Evolutionary conservation across 2,888 invertebrate genomes (phyloP).

Genomic region (Andrena marginata): DNA sequence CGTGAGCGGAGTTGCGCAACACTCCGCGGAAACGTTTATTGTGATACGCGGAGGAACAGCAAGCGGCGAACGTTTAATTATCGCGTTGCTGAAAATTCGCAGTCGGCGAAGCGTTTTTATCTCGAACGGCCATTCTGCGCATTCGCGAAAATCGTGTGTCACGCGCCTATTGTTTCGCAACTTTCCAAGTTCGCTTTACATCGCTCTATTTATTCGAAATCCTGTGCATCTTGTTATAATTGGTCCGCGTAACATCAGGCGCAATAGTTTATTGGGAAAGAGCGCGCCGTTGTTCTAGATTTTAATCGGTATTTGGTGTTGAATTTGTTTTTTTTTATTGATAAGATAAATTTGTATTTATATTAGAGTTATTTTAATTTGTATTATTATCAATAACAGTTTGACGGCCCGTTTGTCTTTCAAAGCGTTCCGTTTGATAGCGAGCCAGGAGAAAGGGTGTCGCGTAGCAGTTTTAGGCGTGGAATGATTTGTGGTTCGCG

Average conservation of each 20-base stretch:
- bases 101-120: conserved; percentile 22
- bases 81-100: conserved; percentile 29
- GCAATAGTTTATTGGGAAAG: neutral
- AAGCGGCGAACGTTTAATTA: conserved; percentile 43
- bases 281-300: neutral
- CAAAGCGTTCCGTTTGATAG: neutral
- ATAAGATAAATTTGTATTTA: too few species aligned
- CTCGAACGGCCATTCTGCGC: neutral
- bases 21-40: conserved; percentile 45
- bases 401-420: neutral
- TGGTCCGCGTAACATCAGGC: neutral
- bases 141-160: neutral
- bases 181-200: neutral
- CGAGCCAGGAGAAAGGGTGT: neutral
- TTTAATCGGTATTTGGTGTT: neutral
- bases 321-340: too few species aligned
- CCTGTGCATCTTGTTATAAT: too few species aligned
- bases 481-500: neutral
- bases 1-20: conserved; percentile 46
- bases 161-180: neutral
- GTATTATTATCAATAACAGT: too few species aligned
- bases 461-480: too few species aligned
- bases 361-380: too few species aligned
- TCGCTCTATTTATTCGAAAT: neutral
- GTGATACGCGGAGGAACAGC: conserved; percentile 19